Percentiles rank a stretch among this genome's conserved stretches.
phyloP scores from a whole-genome alignment of 2,888 invertebrate genomes.

The Drosophila meridionalis region DNA sequence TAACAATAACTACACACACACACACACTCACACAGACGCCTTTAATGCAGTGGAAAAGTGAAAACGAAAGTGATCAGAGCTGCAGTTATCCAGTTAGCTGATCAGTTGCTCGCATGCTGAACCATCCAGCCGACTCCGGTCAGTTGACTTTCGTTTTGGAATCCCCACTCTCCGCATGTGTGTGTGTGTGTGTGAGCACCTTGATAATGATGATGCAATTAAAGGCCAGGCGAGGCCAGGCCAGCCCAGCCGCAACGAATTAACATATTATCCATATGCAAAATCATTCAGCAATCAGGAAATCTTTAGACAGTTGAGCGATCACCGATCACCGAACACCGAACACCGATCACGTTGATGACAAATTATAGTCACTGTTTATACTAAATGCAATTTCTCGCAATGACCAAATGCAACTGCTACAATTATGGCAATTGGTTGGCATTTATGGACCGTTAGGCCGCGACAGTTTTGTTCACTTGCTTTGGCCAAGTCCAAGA shows the following conservation, averaged over 20 bases:
- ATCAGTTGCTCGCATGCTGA: constrained; percentile 41
- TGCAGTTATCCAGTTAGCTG: constrained; percentile 62
- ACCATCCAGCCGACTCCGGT: constrained; percentile 43
- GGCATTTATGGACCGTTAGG: constrained; percentile 60
- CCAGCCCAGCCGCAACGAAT: constrained; percentile 43
- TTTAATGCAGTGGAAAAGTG: constrained; percentile 81
- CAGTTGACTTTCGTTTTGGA: constrained; percentile 73
- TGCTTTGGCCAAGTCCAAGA: constrained; percentile 53
- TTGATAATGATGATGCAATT: constrained; percentile 65
- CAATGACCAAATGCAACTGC: constrained; percentile 69
- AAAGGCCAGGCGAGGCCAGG: constrained; percentile 12
- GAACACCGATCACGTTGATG: constrained; percentile 12
- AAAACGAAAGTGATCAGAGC: constrained; percentile 77
- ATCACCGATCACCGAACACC: constrained; percentile 17
- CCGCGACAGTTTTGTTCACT: constrained; percentile 51
- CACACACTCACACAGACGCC: constrained; percentile 30
- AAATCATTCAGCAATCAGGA: constrained; percentile 59
- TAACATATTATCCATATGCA: constrained; percentile 51
- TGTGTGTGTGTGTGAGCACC: constrained; percentile 11
- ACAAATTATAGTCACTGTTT: constrained; percentile 28
- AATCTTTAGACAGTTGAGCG: constrained; percentile 54
- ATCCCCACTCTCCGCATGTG: constrained; percentile 15
- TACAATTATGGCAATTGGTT: constrained; percentile 71
- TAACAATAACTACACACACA: constrained; percentile 43
- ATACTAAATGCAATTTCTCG: constrained; percentile 64